Conservation (phyloP, 2,113 vertebrate genomes). For the Cettia cetti region DNA sequence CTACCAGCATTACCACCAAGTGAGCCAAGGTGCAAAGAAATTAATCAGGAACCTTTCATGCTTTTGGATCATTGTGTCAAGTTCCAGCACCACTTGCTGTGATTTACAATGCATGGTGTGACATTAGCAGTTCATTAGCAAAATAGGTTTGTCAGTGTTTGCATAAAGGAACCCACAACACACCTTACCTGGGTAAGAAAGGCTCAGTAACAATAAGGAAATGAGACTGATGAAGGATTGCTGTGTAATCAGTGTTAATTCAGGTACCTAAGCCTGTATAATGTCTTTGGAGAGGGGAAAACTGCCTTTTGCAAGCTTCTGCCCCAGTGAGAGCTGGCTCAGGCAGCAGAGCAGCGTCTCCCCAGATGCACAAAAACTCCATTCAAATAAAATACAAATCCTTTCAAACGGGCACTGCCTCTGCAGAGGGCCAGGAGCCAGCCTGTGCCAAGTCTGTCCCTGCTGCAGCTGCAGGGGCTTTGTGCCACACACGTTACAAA, state of each 20-base stretch:
- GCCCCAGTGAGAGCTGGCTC: not conserved
- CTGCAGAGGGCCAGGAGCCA: not conserved
- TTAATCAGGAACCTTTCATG: not conserved
- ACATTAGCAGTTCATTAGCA: constrained; percentile 56
- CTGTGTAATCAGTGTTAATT: not conserved
- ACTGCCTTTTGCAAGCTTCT: not conserved
- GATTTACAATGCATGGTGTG: not conserved
- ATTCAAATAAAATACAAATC: not conserved
- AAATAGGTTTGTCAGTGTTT: not conserved
- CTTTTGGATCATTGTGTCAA: not conserved
- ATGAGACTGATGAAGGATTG: not conserved
- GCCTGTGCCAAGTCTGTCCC: not conserved
- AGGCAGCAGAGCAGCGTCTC: not conserved
- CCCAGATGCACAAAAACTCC: not conserved
- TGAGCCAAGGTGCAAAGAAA: constrained; percentile 9
- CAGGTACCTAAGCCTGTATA: not conserved
- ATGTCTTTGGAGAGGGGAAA: not conserved
- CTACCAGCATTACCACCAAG: not conserved
- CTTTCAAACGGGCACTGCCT: not conserved
- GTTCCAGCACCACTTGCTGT: not conserved
- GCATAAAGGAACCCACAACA: not conserved
- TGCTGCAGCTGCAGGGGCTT: not conserved
- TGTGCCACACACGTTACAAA: not conserved
- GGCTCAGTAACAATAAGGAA: not conserved
- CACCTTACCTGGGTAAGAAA: not conserved